phyloP scores from a whole-genome alignment of 2,888 invertebrate genomes.

The Dione juno region DNA sequence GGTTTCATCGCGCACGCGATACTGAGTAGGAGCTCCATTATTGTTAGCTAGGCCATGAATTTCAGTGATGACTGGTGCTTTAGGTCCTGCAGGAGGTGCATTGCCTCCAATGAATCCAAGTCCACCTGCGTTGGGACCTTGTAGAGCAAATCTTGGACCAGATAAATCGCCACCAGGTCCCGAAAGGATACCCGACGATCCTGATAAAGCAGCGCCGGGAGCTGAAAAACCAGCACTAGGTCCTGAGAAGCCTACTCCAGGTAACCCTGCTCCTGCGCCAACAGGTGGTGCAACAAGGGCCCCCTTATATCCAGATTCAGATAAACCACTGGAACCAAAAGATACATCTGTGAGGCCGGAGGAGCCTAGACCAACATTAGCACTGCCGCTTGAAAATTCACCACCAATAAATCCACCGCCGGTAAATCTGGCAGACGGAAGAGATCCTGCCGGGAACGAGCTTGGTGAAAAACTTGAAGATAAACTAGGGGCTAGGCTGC shows the following conservation, averaged over 20 bases:
- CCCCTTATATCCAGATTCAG: conserved; percentile 26
- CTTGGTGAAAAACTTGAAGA: conserved; percentile 71
- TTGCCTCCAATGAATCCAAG: conserved; percentile 51
- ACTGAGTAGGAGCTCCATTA: conserved; percentile 72
- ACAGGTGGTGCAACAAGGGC: conserved; percentile 13
- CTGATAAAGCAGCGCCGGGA: conserved; percentile 8
- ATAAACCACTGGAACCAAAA: conserved; percentile 37
- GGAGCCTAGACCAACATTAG: conserved; percentile 42
- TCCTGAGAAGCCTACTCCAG: conserved; percentile 11
- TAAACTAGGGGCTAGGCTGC: conserved; percentile 47
- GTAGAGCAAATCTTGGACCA: conserved; percentile 9
- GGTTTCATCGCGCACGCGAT: conserved; percentile 70
- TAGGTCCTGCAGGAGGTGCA: conserved; percentile 62
- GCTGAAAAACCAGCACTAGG: conserved; percentile 3
- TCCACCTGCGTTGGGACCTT: conserved; percentile 25
- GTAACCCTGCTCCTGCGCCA: conserved; percentile 13
- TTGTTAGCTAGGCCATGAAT: conserved; percentile 73
- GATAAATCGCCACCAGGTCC: conserved; percentile 5
- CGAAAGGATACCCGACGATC: not conserved
- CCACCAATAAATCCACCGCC: conserved; percentile 51
- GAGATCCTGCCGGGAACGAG: conserved; percentile 72
- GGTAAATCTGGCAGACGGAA: conserved; percentile 72
- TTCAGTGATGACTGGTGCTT: conserved; percentile 70
- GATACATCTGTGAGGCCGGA: conserved; percentile 44
- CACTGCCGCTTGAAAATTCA: conserved; percentile 41